These are phyloP conservation scores for Plebejus anna DNA, from an alignment of 2,888 invertebrate genomes.

Conservation along the genomic window DNA sequence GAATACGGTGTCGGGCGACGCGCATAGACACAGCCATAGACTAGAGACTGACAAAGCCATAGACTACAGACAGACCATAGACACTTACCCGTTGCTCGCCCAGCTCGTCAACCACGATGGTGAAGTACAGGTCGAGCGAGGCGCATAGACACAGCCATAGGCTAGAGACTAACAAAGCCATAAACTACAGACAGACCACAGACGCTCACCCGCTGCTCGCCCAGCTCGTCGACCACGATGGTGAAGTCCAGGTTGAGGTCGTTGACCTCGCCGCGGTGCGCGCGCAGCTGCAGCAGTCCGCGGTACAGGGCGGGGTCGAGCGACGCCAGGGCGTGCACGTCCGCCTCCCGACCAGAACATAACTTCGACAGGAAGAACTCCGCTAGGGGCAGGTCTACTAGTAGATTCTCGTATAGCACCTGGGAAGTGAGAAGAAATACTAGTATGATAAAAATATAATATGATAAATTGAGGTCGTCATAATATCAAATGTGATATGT, in stretches of 20 bases:
- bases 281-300: constrained; percentile 92
- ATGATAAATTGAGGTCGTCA: no score
- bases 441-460: no score
- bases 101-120: no score
- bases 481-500: no score
- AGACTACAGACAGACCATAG: not conserved
- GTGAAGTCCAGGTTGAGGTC: constrained; percentile 96
- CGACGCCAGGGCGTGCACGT: constrained; percentile 95
- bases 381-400: constrained; percentile 96
- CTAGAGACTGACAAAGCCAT: no score
- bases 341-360: constrained; percentile 89
- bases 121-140: no score
- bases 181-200: not conserved
- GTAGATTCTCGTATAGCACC: constrained; percentile 96
- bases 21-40: not conserved
- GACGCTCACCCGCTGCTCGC: constrained; percentile 87
- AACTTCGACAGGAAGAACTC: constrained; percentile 91
- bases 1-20: no score
- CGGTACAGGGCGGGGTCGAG: constrained; percentile 95
- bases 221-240: constrained; percentile 92
- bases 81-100: constrained; percentile 34
- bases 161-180: no score
- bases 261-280: constrained; percentile 90
- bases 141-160: not conserved
- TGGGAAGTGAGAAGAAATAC: constrained; percentile 47